Conservation (phyloP, 1,140 invertebrate genomes). For the Lasioglossum baleicum region DNA sequence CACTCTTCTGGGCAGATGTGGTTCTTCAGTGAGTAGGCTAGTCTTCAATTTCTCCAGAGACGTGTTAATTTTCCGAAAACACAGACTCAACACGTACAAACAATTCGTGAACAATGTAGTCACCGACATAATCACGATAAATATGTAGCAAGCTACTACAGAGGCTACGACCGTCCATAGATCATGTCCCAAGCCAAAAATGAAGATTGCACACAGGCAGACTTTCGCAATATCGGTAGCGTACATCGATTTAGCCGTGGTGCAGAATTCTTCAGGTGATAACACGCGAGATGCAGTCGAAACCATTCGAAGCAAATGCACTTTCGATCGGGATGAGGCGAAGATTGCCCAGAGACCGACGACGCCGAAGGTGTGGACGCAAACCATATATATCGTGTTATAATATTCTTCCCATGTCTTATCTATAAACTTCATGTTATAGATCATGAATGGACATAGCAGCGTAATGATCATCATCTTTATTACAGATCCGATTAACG, state of each 20-base stretch:
- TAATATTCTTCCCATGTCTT: neutral
- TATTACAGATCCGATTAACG: conserved; percentile 44
- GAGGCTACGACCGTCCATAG: neutral
- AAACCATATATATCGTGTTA: conserved; percentile 12
- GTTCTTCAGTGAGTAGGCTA: conserved; percentile 56
- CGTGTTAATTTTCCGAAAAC: conserved; percentile 65
- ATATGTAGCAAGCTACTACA: conserved; percentile 38
- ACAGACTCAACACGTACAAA: conserved; percentile 58
- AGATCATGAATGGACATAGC: conserved; percentile 29
- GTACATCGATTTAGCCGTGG: conserved; percentile 55
- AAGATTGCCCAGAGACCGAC: conserved; percentile 31
- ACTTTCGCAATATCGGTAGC: conserved; percentile 59
- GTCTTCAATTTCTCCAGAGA: conserved; percentile 56
- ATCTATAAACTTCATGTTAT: conserved; percentile 42
- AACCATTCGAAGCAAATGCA: conserved; percentile 57
- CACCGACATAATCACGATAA: conserved; percentile 52
- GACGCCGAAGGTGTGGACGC: conserved; percentile 57
- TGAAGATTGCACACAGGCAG: neutral
- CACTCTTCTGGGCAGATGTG: conserved; percentile 67
- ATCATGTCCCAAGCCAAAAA: conserved; percentile 19
- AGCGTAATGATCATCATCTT: conserved; percentile 12
- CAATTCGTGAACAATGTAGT: conserved; percentile 66
- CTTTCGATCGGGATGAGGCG: conserved; percentile 27
- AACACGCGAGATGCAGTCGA: conserved; percentile 47
- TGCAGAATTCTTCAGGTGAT: conserved; percentile 44